These are phyloP conservation scores for Tachyglossus aculeatus DNA, from an alignment of 2,797 vertebrate species.

Conservation along the genomic window DNA sequence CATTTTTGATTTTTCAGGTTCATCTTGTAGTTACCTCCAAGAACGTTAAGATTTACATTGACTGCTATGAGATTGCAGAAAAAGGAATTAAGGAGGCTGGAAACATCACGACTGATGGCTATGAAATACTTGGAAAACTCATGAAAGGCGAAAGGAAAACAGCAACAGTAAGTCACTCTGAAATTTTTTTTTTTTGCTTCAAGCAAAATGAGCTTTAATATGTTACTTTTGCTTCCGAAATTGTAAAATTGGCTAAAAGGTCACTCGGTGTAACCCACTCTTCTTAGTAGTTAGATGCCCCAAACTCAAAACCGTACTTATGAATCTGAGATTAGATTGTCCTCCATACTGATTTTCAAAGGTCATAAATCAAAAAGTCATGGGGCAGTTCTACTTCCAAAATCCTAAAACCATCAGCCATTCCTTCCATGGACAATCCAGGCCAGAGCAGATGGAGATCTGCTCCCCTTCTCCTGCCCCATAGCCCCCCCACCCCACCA, in stretches of 20 bases:
- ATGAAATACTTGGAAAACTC: slow-evolving; percentile 94
- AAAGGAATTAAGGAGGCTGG: slow-evolving; percentile 87
- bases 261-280: no score
- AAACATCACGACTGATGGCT: slow-evolving; percentile 89
- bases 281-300: no score
- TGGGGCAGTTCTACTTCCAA: no score
- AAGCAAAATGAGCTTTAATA: slow-evolving; percentile 26
- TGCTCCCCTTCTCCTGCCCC: no score
- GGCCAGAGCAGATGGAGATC: no score
- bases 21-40: slow-evolving; percentile 90
- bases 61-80: slow-evolving; percentile 90
- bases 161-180: slow-evolving; percentile 80
- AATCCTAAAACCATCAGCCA: no score
- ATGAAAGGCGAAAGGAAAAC: slow-evolving; percentile 84
- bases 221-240: background rate
- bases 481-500: no score
- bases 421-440: no score
- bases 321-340: no score
- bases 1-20: slow-evolving; percentile 81
- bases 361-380: no score
- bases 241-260: slow-evolving; percentile 8
- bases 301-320: no score
- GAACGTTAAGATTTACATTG: slow-evolving; percentile 88
- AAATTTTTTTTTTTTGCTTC: background rate
- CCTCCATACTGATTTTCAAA: no score